A percentile compares a stretch with the other conserved stretches of the same genome.
phyloP scores from a whole-genome alignment of 2,113 vertebrate genomes.

The Heliornis fulica region DNA sequence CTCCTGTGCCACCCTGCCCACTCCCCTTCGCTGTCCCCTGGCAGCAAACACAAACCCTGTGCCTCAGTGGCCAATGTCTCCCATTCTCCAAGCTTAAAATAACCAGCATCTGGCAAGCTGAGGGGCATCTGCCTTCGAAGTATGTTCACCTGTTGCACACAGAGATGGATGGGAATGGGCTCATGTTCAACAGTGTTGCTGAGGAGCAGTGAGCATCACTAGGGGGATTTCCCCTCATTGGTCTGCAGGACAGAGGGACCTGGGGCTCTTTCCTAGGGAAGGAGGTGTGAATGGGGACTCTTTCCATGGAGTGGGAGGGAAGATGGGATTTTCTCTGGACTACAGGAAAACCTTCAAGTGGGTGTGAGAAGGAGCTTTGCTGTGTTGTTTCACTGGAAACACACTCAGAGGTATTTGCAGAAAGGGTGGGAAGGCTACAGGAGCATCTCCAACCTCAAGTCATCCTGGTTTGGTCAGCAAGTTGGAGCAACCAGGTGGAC shows the following conservation, averaged over 20 bases:
- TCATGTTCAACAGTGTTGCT: neutral
- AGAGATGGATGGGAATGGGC: slow-evolving; percentile 41
- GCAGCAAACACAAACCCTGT: neutral
- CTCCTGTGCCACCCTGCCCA: neutral
- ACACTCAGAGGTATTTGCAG: neutral
- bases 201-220: neutral
- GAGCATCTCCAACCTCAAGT: neutral
- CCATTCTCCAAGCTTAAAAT: slow-evolving; percentile 30
- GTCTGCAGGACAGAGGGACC: neutral
- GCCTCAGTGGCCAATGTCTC: neutral
- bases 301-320: neutral
- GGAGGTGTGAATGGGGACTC: neutral
- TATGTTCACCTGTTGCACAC: neutral
- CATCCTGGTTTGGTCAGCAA: neutral
- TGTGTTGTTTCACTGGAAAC: neutral
- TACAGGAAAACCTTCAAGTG: neutral
- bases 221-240: neutral
- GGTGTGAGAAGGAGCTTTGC: neutral
- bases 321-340: neutral
- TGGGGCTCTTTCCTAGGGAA: neutral
- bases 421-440: neutral
- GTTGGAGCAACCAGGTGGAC: neutral
- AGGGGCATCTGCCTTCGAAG: neutral
- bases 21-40: neutral
- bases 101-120: slow-evolving; percentile 30